Evolutionary conservation across 2,888 invertebrate species (phyloP), one percentile per base, ranked within the genome.

Genomic region (Clitarchus hookeri): DNA sequence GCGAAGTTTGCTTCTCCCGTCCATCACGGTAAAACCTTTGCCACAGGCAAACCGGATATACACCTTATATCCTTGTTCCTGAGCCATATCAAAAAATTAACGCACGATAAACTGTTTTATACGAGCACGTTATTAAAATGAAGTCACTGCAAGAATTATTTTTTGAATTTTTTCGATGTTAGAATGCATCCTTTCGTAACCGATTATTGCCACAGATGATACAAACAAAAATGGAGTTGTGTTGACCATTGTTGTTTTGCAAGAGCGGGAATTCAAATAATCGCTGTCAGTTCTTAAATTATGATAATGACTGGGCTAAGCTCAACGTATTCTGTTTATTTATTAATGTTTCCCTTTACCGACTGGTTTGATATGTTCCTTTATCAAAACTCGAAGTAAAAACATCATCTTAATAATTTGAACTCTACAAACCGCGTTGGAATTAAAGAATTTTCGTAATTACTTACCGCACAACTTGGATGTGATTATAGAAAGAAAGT

Each of bases 1-100:
- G 80, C 93, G 93, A 88, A 96, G 91, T 88, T 93, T 91, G 87
- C 92, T 91, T 90, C 79, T 86, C 13, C 86, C 86, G 23, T 86
- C 86, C 94, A 94, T 94, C 86, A 88, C 90, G 25, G 65, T 54
- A 3, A 25, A 8, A 82, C 82, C 44, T 27, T 27, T 16, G 36
- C 82, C 36, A 2, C 19, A 4, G 13, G 82, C 82, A 6, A 82
- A 36, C 13, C 44, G 82, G 82, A 82, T 82, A 9, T 82, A 82
- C 82, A 82, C 12, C 26, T 11, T 82, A 19, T 82, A 82, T 16
- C 82, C 82, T 44, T 2, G 13, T 23, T 65, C 65, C 12, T 48
- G 48, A 65, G 23, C 65, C 65, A 23, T 16, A 8, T 8, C 8
- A 65, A 16, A 65, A 0, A n/a, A 11, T 16, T 23, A 0, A 16